Evolutionary conservation across 2,113 vertebrate genomes (phyloP), one percentile per base, ranked within the genome.

Genomic region (Castor canadensis): DNA sequence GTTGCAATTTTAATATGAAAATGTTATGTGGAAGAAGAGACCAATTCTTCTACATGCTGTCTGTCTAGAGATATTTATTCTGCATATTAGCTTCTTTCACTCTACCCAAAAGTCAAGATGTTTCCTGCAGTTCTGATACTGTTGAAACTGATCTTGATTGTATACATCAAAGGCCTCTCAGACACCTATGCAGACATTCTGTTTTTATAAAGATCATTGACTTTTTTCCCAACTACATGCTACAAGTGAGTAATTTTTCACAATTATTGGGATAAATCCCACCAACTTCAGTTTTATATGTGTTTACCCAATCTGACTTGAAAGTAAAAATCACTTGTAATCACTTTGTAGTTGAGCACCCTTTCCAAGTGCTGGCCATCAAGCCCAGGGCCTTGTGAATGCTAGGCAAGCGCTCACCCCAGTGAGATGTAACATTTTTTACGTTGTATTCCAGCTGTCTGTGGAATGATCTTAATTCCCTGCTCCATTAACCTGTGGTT

Each of bases 261-360:
- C 28, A 84, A 47, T 32, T 72, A 10, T 84, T 75, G 94, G 54
- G 49, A 1, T 77, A 91, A 67, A 91, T 86, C 13, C 26, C 28
- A 32, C 52, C 75, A 47, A 40, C n/a, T 9, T 91, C 35, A 71
- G 26, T 92, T 94, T 95, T 91, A 17, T 82, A 64, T 92, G 73
- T 95, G 47, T 89, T 87, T 95, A 72, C 22, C 85, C 54, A 80
- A 83, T 89, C 75, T 96, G 45, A 85, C 72, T 76, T 94, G 40
- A 79, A 94, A 92, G 56, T 94, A 87, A 89, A 92, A 84, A 45
- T 91, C 85, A 88, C 62, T 67, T 95, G 12, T 85, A 58, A 73
- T 84, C n/a, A 40, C 38, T 75, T 82, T 73, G n/a, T n/a, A n/a
- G n/a, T n/a, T n/a, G n/a, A n/a, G n/a, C n/a, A n/a, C n/a, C n/a